Base-by-base conservation (phyloP, 2,888 invertebrate species). In the Lithosia quadra region DNA sequence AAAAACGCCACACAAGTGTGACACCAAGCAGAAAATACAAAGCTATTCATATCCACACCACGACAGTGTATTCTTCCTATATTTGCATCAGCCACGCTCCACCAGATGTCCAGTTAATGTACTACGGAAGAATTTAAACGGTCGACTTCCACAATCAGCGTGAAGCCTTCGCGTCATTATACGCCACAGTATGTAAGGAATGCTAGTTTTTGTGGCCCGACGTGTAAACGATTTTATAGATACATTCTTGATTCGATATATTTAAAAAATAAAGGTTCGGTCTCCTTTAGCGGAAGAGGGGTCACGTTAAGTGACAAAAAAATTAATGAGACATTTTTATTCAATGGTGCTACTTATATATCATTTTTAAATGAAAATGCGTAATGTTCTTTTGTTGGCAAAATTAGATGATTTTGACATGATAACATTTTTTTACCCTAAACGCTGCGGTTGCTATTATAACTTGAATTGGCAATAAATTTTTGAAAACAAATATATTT, bases 71-170 rank as follows among this genome's bases (percentile, higher is more conserved):
- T 21, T 71, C 64, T 61, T 63, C 65, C 15, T 58, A 72, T 64
- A 79, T 79, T 73, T 70, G 55, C 74, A 75, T 69, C 61, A 71
- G 69, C 61, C 28, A 65, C 56, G 71, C 33, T 64, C 33, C 53
- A 65, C 67, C 78, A 80, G 78, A 76, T 80, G 70, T 74, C 72
- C 71, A 77, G 24, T 69, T 81, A 80, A 81, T 78, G 77, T 81
- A 81, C 79, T 83, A 80, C 79, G 85, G 85, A 88, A 88, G 88
- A 91, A 91, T 92, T 91, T 91, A 84, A 88, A 90, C 91, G 92
- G 84, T 88, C 83, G 70, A 79, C 78, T 79, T 73, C 74, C 75
- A 78, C 80, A 85, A 89, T 82, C 78, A 86, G 84, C 92, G 92
- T 93, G 92, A 91, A 91, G 90, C 85, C 85, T 82, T 80, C 88